Conservation (phyloP, 2,113 vertebrate genomes). For the Desmodus rotundus region DNA sequence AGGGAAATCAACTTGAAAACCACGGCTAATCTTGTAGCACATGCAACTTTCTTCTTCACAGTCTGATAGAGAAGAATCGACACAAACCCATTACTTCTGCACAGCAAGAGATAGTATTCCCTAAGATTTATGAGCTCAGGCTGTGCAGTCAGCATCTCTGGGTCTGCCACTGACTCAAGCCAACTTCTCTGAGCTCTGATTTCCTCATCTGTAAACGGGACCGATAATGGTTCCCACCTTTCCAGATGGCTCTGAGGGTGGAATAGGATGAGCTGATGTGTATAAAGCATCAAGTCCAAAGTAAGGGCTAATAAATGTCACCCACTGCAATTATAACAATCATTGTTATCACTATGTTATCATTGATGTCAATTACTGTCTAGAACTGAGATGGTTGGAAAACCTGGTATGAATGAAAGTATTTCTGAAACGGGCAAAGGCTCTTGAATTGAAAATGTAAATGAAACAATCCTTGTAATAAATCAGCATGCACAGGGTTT, state of each 20-base stretch:
- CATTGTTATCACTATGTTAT: neutral
- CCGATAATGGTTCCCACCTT: neutral
- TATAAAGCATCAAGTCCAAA: neutral
- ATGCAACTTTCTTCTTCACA: neutral
- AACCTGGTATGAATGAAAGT: neutral
- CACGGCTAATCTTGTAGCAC: neutral
- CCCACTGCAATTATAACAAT: neutral
- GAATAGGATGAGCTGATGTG: neutral
- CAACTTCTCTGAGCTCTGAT: neutral
- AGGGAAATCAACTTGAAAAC: neutral
- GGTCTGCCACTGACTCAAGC: neutral
- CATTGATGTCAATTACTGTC: neutral
- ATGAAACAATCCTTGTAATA: neutral
- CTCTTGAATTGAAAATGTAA: neutral
- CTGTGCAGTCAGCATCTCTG: neutral
- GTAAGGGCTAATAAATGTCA: neutral
- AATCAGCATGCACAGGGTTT: neutral
- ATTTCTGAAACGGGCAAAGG: conserved; percentile 11
- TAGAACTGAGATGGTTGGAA: neutral
- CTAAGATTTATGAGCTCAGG: neutral
- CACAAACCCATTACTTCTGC: neutral
- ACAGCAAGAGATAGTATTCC: neutral
- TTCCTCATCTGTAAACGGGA: neutral
- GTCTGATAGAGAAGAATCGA: neutral
- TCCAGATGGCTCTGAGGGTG: neutral